Conservation (phyloP, 2,888 invertebrate species). For the Noctua janthe region DNA sequence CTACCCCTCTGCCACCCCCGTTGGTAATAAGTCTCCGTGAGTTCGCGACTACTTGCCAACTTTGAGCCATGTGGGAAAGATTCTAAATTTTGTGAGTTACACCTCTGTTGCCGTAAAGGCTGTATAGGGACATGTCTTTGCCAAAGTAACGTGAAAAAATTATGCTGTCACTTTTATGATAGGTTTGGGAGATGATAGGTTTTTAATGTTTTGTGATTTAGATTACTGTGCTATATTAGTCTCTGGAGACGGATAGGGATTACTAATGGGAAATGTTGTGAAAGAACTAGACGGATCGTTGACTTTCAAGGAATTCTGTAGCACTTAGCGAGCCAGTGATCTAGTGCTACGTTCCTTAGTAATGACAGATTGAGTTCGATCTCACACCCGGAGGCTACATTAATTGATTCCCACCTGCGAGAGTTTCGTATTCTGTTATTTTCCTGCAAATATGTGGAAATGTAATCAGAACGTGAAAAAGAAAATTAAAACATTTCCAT, state of each 20-base stretch:
- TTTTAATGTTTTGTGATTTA: slow-evolving; percentile 23
- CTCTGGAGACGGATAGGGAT: not conserved
- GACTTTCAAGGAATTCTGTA: slow-evolving; percentile 5
- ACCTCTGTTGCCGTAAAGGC: slow-evolving; percentile 36
- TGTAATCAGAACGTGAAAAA: not conserved
- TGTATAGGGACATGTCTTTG: slow-evolving; percentile 44
- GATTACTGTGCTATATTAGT: not conserved
- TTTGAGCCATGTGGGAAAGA: slow-evolving; percentile 51
- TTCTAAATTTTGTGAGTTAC: slow-evolving; percentile 56
- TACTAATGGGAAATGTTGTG: not conserved
- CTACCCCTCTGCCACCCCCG: slow-evolving; percentile 38
- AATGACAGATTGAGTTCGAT: slow-evolving; percentile 4
- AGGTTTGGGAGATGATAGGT: slow-evolving; percentile 21
- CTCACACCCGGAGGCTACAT: not conserved
- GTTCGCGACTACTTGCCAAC: slow-evolving; percentile 56
- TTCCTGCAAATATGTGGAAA: not conserved
- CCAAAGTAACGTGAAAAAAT: slow-evolving; percentile 30
- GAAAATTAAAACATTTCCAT: not conserved
- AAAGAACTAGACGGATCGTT: slow-evolving; percentile 9
- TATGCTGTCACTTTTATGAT: slow-evolving; percentile 31
- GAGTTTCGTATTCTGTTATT: not conserved
- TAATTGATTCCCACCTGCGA: not conserved
- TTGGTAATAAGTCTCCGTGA: slow-evolving; percentile 53
- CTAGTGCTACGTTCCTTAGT: not conserved
- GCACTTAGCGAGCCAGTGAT: not conserved